Percentiles rank a stretch among this genome's conserved stretches.
phyloP scores from a whole-genome alignment of 2,797 vertebrate genomes.

The Galago senegalensis region DNA sequence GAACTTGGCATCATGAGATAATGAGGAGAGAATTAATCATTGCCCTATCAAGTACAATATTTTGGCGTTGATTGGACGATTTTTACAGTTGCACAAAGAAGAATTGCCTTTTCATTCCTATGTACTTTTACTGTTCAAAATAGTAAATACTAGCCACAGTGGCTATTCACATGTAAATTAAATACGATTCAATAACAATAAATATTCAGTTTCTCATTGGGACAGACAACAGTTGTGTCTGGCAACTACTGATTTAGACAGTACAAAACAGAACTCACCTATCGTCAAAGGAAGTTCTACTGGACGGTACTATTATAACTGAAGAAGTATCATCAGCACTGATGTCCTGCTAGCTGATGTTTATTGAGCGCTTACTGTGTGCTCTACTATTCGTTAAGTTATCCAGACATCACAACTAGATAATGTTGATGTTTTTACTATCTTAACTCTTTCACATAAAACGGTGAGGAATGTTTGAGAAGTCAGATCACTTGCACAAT shows the following conservation, averaged over 20 bases:
- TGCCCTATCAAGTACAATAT: slow-evolving; percentile 5
- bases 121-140: not conserved
- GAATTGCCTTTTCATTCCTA: not conserved
- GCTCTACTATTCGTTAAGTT: no score
- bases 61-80: not conserved
- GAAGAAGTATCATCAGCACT: not conserved
- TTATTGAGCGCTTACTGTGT: not conserved
- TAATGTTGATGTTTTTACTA: no score
- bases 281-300: not conserved
- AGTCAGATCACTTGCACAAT: not conserved
- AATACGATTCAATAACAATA: not conserved
- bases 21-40: slow-evolving; percentile 49
- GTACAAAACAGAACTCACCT: not conserved
- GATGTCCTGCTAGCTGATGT: not conserved
- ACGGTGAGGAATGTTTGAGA: not conserved
- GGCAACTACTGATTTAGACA: not conserved
- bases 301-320: no score
- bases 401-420: not conserved
- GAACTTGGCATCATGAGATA: not conserved
- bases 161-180: slow-evolving; percentile 1
- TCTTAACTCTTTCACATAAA: not conserved
- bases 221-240: not conserved
- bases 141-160: not conserved
- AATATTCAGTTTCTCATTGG: not conserved
- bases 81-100: slow-evolving; percentile 30